Conservation (phyloP, 2,888 invertebrate species). For the Sphaerophoria taeniata region DNA sequence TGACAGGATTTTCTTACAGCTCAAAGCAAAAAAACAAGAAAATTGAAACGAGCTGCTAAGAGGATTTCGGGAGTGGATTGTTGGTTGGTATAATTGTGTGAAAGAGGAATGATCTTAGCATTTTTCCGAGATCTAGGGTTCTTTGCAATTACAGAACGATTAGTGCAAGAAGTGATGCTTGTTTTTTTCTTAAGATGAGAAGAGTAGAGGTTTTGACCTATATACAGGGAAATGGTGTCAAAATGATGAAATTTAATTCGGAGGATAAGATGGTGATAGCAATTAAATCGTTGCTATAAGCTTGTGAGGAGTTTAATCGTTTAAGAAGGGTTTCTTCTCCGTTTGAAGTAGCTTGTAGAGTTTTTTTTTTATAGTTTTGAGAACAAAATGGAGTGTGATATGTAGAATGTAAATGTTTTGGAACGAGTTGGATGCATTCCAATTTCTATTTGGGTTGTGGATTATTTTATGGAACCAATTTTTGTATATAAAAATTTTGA, state of each 20-base stretch:
- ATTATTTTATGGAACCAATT: too few species aligned
- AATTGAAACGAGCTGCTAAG: background rate
- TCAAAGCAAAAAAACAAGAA: background rate
- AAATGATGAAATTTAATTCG: conserved; percentile 4
- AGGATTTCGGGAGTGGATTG: conserved; percentile 55
- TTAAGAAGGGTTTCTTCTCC: too few species aligned
- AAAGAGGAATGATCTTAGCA: conserved; percentile 57
- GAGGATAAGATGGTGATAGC: background rate
- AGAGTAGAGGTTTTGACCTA: conserved; percentile 46
- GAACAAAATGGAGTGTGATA: too few species aligned
- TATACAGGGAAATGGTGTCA: conserved; percentile 54
- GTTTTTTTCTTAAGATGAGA: background rate
- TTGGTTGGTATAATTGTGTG: conserved; percentile 49
- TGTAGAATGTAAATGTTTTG: too few species aligned
- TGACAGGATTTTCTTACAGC: conserved; percentile 10
- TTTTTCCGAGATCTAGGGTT: background rate
- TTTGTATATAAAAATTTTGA: too few species aligned
- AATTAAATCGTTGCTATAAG: conserved; percentile 5
- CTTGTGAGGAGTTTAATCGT: too few species aligned
- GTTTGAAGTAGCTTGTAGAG: too few species aligned
- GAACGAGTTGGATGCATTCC: too few species aligned
- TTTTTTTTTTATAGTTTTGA: too few species aligned
- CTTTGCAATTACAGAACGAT: background rate
- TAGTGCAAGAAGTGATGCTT: conserved; percentile 5
- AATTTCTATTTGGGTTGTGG: too few species aligned